Conservation (phyloP, 2,113 vertebrate genomes). For the Odobenus rosmarus region DNA sequence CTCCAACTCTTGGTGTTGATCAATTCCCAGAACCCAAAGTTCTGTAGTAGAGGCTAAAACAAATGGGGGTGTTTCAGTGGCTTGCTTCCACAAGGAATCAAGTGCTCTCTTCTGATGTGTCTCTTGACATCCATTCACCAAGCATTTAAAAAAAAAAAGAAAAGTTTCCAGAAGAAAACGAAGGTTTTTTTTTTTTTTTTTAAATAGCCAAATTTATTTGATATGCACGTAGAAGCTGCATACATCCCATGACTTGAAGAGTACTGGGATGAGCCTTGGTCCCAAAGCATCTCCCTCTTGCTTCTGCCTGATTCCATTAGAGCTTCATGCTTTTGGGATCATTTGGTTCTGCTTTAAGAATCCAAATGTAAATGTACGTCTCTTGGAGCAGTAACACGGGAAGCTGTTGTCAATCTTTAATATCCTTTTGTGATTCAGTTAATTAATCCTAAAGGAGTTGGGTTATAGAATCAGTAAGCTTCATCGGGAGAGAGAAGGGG, state of each 20-base stretch:
- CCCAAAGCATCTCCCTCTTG: accelerated
- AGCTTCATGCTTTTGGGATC: background rate
- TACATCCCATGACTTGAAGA: background rate
- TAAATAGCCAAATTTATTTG: background rate
- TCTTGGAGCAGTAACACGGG: background rate
- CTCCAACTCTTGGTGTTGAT: slow-evolving; percentile 15
- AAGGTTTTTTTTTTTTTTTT: background rate
- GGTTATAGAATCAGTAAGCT: background rate
- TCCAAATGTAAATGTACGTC: background rate
- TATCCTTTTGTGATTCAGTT: background rate
- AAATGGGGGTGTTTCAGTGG: background rate
- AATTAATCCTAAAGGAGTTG: background rate
- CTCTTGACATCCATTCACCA: slow-evolving; percentile 6
- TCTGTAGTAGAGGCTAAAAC: background rate
- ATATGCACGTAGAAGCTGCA: background rate
- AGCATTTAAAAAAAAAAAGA: background rate
- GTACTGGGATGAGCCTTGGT: accelerated
- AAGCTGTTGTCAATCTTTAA: background rate
- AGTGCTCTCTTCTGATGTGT: background rate
- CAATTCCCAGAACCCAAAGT: slow-evolving; percentile 1
- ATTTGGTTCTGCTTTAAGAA: background rate
- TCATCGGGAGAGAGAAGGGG: background rate
- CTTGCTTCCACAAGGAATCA: slow-evolving; percentile 22
- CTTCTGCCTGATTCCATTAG: background rate
- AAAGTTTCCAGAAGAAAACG: background rate